Conservation (phyloP, 2,888 invertebrate genomes). For the Pachliopta kotzebuea region DNA sequence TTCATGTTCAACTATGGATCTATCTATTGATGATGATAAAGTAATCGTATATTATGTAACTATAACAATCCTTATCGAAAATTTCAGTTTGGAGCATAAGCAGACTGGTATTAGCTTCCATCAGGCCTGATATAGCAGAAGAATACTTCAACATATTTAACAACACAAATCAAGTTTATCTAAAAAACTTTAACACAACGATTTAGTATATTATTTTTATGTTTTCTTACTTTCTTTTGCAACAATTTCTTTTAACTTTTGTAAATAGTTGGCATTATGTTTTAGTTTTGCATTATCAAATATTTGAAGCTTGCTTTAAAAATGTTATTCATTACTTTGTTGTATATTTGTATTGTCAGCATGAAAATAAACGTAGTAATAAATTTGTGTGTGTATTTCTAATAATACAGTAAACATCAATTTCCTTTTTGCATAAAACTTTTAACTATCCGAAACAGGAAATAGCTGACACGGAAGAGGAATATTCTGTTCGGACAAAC, state of each 20-base stretch:
- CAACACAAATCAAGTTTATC: neutral
- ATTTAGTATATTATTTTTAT: no score
- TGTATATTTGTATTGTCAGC: neutral
- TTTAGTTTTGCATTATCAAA: no score
- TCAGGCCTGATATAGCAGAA: neutral
- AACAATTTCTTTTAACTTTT: no score
- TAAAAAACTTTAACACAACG: neutral
- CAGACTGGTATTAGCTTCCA: neutral
- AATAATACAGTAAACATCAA: neutral
- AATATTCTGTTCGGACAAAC: neutral
- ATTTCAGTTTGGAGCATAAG: neutral
- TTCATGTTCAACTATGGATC: neutral
- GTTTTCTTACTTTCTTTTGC: no score
- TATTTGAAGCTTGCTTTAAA: no score
- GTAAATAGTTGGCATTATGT: no score
- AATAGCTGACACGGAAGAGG: neutral
- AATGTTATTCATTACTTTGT: no score
- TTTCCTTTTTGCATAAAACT: neutral
- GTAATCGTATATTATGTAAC: no score
- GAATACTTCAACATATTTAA: neutral
- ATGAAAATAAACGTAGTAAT: neutral
- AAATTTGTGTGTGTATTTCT: no score
- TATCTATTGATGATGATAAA: neutral
- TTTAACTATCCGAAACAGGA: neutral
- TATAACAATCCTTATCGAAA: neutral